These are phyloP conservation scores for Malthinus seriepunctatus DNA, from an alignment of 2,888 invertebrate species.

Conservation along the genomic window DNA sequence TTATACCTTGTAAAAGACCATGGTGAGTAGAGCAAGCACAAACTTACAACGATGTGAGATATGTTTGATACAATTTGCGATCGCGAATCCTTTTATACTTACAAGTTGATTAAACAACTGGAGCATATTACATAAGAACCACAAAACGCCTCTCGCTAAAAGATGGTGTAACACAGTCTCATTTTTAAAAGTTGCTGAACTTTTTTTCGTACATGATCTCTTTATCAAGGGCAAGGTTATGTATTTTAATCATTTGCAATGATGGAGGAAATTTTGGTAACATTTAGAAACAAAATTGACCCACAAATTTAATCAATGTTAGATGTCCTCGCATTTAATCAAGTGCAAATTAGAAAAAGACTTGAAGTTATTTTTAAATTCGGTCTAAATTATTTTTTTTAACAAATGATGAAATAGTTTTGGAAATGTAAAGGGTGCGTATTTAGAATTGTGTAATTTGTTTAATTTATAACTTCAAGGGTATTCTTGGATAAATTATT, in stretches of 20 bases:
- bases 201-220: not conserved
- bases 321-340: no score
- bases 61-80: slow-evolving; percentile 8
- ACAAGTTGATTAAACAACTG: not conserved
- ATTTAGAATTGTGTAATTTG: no score
- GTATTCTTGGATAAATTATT: no score
- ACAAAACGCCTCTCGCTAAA: slow-evolving; percentile 4
- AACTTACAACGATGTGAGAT: slow-evolving; percentile 1
- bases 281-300: no score
- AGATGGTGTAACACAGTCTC: not conserved
- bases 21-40: not conserved
- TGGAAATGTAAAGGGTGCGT: no score
- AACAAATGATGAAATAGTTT: no score
- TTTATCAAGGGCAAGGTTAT: slow-evolving; percentile 5
- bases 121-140: not conserved
- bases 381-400: no score
- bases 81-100: slow-evolving; percentile 11
- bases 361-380: no score
- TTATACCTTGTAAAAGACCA: not conserved
- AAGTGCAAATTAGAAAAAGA: no score
- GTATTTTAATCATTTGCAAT: not conserved
- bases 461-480: no score
- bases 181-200: slow-evolving; percentile 5
- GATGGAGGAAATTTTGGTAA: not conserved
- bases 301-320: no score